Conservation (phyloP, 2,797 vertebrate species). For the Crax fasciolata region DNA sequence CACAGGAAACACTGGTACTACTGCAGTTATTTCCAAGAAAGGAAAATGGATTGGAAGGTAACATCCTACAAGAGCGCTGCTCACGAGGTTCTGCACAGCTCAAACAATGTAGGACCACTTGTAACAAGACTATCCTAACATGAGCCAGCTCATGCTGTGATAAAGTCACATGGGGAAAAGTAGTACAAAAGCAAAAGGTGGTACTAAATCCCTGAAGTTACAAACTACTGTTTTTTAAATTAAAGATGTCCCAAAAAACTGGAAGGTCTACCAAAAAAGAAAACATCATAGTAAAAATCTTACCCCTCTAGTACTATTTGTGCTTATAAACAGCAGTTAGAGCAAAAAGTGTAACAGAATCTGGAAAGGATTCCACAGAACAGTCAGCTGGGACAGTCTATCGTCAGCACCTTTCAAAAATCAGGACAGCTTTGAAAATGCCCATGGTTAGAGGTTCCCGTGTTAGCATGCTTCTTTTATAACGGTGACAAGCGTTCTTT, state of each 20-base stretch:
- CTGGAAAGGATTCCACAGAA: not conserved
- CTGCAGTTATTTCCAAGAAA: slow-evolving; percentile 2
- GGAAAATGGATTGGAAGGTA: slow-evolving; percentile 4
- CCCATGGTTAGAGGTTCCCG: not conserved
- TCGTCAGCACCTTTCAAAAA: not conserved
- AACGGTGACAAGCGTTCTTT: not conserved
- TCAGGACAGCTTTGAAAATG: not conserved
- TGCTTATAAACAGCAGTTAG: not conserved
- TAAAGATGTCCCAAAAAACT: not conserved
- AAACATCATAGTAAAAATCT: not conserved
- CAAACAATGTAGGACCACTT: not conserved
- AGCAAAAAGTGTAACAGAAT: not conserved
- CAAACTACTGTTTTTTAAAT: not conserved
- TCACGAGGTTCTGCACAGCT: slow-evolving; percentile 20
- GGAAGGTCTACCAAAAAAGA: not conserved
- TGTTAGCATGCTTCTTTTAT: not conserved
- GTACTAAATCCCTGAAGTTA: not conserved
- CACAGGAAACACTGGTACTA: not conserved
- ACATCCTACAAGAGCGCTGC: not conserved
- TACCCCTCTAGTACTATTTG: not conserved
- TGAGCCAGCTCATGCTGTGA: not conserved
- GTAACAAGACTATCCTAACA: slow-evolving; percentile 38
- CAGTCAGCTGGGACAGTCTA: not conserved
- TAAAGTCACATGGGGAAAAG: not conserved
- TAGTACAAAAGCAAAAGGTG: not conserved